Base-by-base conservation (phyloP, 2,888 invertebrate genomes). In the Prosopocoilus inquinatus region DNA sequence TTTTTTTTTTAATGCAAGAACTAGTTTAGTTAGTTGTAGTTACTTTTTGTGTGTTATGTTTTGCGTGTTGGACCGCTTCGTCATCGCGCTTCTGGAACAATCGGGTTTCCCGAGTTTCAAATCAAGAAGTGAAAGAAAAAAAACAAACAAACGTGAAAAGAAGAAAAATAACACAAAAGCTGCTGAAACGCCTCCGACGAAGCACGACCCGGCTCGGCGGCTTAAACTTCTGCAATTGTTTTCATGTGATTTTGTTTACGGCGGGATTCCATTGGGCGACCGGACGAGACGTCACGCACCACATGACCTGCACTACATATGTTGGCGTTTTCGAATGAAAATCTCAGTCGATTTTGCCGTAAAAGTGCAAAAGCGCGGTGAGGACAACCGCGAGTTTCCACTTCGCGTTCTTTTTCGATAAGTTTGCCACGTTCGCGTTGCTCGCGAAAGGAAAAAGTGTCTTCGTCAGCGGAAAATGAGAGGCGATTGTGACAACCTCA, bases 231-330 rank as follows among this genome's bases (percentile, higher is more conserved):
- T 41, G 16, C 41, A 41, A 41, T 41, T 41, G 16, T 16, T 15
- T 15, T 41, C 41, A 41, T 41, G 41, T 41, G 41, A 41, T 41
- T 41, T 16, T 41, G 41, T 41, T 41, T 41, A 41, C 41, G 15
- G 15, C 9, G 41, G 41, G 41, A 41, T 41, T 41, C 41, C 41
- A 41, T 41, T 41, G 41, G 41, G 16, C 16, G 16, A 41, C 41
- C 41, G 41, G 20, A 11, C 41, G 41, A 41, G 13, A 41, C 41
- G 41, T 41, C 41, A 41, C 16, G 9, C n/a, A 16, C 15, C 41
- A 41, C 41, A 16, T 41, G 41, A 41, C 41, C 16, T 15, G 9
- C 12, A 16, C 41, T 41, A 41, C 41, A 41, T 41, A 41, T 41
- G 41, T 41, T 41, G 15, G 41, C 41, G 41, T 15, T 41, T 41